Base-by-base conservation (phyloP, 2,888 invertebrate genomes). In the Kryphioiulus occultus region DNA sequence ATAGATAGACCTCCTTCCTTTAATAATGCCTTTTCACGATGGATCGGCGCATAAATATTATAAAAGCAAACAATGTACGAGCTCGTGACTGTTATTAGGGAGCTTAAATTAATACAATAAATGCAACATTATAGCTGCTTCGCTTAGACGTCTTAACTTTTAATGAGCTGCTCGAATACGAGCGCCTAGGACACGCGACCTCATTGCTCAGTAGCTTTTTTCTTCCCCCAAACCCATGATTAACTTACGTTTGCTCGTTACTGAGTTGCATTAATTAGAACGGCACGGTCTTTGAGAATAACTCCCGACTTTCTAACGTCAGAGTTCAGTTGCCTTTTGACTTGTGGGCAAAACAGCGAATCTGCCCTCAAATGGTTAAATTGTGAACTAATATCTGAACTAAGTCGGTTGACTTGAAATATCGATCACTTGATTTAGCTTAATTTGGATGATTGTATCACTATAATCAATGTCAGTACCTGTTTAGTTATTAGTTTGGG, bases 21-120 rank as follows among this genome's bases (percentile, higher is more conserved):
- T 35, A 68, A 68, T 68, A 68, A 68, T 68, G 59, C 59, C 59
- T 68, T 68, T 68, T 68, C 22, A 68, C 59, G 22, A 68, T 44
- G 44, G 44, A 44, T 44, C 44, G 44, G 44, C 59, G 59, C 12
- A 68, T 68, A 68, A 68, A 68, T 68, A 68, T 68, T 68, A 68
- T 68, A 68, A 68, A 68, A 68, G 59, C 59, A 68, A 68, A 68
- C 59, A 68, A 22, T 22, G 59, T n/a, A 68, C 26, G 53, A 15
- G 22, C 5, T 22, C 59, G 1, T 0, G 19, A 22, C 59, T 68
- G 59, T 68, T 68, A 68, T 68, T 68, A 68, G 59, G 59, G 59
- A 26, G 59, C 59, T 68, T 68, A 68, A 68, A 68, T 68, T 68
- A 68, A 68, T 68, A 68, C 59, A 68, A 68, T 68, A 68, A 68